These are phyloP conservation scores for Agrochola lychnidis DNA, from an alignment of 2,888 invertebrate species.

Conservation along the genomic window DNA sequence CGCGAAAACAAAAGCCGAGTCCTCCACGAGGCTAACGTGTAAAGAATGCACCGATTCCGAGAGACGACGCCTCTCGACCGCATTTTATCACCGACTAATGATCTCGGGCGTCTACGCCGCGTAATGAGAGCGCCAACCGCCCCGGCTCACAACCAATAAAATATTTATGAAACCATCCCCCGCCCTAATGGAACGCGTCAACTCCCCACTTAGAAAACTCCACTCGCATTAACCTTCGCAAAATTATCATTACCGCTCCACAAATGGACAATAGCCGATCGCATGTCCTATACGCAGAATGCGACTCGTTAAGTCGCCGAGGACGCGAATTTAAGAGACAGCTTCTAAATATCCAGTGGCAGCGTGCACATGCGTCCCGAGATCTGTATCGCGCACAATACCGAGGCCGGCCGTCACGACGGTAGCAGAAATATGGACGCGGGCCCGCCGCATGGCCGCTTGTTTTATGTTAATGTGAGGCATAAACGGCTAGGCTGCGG, in stretches of 20 bases:
- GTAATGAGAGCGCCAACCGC: slow-evolving; percentile 85
- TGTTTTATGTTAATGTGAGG: slow-evolving; percentile 90
- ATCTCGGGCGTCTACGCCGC: slow-evolving; percentile 78
- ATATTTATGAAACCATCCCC: slow-evolving; percentile 88
- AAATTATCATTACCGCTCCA: slow-evolving; percentile 70
- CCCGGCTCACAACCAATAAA: slow-evolving; percentile 85
- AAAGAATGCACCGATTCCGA: slow-evolving; percentile 79
- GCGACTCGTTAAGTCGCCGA: slow-evolving; percentile 86
- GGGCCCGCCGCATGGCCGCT: slow-evolving; percentile 80
- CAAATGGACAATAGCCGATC: slow-evolving; percentile 82
- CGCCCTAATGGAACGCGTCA: slow-evolving; percentile 85
- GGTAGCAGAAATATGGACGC: slow-evolving; percentile 89
- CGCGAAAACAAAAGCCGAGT: slow-evolving; percentile 78
- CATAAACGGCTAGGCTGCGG: slow-evolving; percentile 77
- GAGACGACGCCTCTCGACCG: slow-evolving; percentile 75
- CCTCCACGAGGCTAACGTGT: slow-evolving; percentile 70
- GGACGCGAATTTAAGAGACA: slow-evolving; percentile 87
- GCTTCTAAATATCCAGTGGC: slow-evolving; percentile 89
- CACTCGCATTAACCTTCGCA: slow-evolving; percentile 71
- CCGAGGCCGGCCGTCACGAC: slow-evolving; percentile 87
- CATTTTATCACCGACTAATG: slow-evolving; percentile 89
- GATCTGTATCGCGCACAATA: slow-evolving; percentile 90
- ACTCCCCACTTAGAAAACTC: slow-evolving; percentile 76
- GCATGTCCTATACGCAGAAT: slow-evolving; percentile 86
- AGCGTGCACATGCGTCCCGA: slow-evolving; percentile 84